Base-by-base conservation (phyloP, 2,113 vertebrate genomes). In the Dromas ardeola region DNA sequence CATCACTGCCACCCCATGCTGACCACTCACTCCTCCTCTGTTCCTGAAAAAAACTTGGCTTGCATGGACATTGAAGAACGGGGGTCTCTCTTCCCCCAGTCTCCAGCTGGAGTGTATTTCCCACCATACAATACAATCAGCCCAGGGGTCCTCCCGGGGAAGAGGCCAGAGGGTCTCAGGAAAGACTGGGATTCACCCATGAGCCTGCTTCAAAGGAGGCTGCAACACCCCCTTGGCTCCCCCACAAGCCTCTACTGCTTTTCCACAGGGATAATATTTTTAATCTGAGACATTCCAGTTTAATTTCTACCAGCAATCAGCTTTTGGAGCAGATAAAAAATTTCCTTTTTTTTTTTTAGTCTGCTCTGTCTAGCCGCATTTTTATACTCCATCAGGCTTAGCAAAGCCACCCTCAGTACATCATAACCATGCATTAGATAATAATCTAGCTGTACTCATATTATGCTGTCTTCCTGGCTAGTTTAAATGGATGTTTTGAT, bases 401-500 rank as follows among this genome's bases (percentile, higher is more conserved):
- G 42, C 85, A 92, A 62, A 9, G 2, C 30, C 26, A 66, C 14
- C 5, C 58, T 85, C 56, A 79, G 56, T 87, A 76, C 73, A 67
- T 84, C 49, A 62, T 42, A 69, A 38, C 66, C 9, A 38, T 27
- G 40, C 25, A 66, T 65, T 36, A 81, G 90, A 89, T 82, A 86
- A 72, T 67, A 17, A 83, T 87, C 83, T 81, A 81, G 65, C n/a
- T 74, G 69, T 55, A 71, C 27, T 90, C 55, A 16, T 73, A 67
- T 69, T 96, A 86, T 95, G 23, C 53, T 88, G 7, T 85, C 52
- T 67, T 94, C 42, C 71, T 91, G 80, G 40, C 55, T 76, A 72
- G 50, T 85, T 95, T 79, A 94, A 94, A 93, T 76, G 66, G 53
- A 67, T 86, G 61, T 69, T 95, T 85, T 81, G 53, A 88, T 79